Percentiles rank a stretch among this genome's conserved stretches.
These are phyloP conservation scores for Xenops minutus DNA, from an alignment of 2,797 vertebrate genomes.

Conservation along the genomic window DNA sequence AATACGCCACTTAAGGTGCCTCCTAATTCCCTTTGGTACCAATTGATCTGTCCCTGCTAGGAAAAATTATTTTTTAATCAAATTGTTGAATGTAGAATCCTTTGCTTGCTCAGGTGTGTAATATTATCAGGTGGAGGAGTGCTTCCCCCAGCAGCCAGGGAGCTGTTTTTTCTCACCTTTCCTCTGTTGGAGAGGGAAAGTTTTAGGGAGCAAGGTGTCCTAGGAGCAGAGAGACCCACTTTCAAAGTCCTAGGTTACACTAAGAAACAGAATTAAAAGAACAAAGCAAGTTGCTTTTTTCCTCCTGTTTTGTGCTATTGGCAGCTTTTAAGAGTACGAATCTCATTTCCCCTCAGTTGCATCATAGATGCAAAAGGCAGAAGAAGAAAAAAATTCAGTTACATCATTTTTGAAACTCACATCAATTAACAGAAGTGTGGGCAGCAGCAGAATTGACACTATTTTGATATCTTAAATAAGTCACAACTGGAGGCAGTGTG, in stretches of 20 bases:
- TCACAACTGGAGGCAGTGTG: fast-evolving
- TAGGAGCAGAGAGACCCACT: not conserved
- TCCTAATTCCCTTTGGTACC: not conserved
- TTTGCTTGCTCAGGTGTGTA: not conserved
- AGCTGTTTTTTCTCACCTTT: not conserved
- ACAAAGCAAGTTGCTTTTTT: not conserved
- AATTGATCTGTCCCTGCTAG: not conserved
- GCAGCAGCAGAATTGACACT: not conserved
- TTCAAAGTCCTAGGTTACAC: not conserved
- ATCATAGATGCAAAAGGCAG: not conserved
- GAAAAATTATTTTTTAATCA: not conserved
- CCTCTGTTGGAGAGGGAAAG: not conserved
- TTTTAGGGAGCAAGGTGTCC: not conserved
- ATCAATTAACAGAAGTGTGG: not conserved
- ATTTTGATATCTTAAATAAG: not conserved
- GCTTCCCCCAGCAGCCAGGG: not conserved
- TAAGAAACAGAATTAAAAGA: not conserved
- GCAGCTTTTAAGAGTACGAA: not conserved
- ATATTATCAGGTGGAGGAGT: not conserved
- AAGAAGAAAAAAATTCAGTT: not conserved
- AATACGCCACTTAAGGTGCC: fast-evolving
- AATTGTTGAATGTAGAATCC: not conserved
- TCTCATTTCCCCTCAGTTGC: not conserved
- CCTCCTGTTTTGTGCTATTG: not conserved
- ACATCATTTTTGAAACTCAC: not conserved